phyloP scores from a whole-genome alignment of 2,797 vertebrate genomes.

The Sebastes kiyomatsui region DNA sequence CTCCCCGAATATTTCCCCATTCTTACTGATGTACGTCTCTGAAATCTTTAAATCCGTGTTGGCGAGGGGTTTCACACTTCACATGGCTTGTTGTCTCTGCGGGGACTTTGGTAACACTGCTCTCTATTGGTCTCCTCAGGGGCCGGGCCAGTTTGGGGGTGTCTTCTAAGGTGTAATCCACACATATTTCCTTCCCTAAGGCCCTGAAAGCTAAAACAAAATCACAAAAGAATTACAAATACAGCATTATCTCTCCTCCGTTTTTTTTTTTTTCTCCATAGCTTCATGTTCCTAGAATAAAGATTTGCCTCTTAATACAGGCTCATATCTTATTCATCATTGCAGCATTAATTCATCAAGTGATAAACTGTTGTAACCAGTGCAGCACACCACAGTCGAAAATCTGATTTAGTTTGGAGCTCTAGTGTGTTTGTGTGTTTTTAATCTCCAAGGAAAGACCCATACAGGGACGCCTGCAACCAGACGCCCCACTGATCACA shows the following conservation, averaged over 20 bases:
- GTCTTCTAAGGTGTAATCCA: conserved; percentile 75
- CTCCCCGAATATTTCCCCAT: conserved; percentile 63
- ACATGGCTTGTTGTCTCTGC: conserved; percentile 77
- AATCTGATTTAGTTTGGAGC: background rate
- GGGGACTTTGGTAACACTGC: conserved; percentile 72
- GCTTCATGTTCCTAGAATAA: conserved; percentile 13
- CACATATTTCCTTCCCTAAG: conserved; percentile 58
- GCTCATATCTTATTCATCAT: background rate
- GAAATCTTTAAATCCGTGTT: conserved; percentile 67
- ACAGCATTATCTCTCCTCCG: background rate
- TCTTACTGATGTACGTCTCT: conserved; percentile 59
- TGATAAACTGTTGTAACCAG: background rate
- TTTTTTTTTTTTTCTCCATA: background rate
- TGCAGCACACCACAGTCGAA: background rate
- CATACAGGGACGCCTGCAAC: background rate
- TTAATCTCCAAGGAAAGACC: conserved; percentile 1
- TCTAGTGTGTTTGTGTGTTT: conserved; percentile 7
- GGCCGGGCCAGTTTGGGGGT: conserved; percentile 62
- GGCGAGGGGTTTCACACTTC: conserved; percentile 75
- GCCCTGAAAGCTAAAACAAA: conserved; percentile 55
- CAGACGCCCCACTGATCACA: background rate
- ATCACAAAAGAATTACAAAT: conserved; percentile 61
- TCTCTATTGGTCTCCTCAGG: conserved; percentile 65
- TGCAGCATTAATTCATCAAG: background rate
- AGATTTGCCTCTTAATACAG: background rate